Percentiles rank a stretch among this genome's conserved stretches.
phyloP scores from a whole-genome alignment of 2,113 vertebrate genomes.

The Meleagris gallopavo region DNA sequence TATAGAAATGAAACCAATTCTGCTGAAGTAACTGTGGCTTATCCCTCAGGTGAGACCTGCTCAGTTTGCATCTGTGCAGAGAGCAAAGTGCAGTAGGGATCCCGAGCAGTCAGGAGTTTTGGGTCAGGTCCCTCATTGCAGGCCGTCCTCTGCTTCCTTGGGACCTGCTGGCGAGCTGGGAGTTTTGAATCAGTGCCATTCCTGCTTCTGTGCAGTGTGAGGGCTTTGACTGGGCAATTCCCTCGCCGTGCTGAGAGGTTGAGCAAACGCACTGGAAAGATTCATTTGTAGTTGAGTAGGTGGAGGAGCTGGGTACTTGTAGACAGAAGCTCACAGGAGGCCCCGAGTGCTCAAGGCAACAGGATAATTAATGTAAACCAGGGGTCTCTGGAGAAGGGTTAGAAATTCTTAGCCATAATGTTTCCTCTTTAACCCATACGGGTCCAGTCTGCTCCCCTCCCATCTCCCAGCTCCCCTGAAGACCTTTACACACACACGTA shows the following conservation, averaged over 20 bases:
- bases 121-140: background rate
- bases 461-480: background rate
- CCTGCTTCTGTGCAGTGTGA: background rate
- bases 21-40: background rate
- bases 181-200: background rate
- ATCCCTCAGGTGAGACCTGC: background rate
- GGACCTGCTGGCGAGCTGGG: background rate
- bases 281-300: constrained; percentile 43
- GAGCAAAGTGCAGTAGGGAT: too few relatives aligned
- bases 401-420: constrained; percentile 77
- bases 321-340: constrained; percentile 53
- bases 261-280: background rate
- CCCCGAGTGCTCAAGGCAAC: constrained; percentile 77
- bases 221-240: background rate
- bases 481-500: background rate
- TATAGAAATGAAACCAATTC: background rate
- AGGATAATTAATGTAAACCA: constrained; percentile 85
- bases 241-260: background rate
- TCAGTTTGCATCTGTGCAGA: background rate
- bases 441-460: background rate
- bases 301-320: constrained; percentile 28
- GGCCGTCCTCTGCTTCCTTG: background rate
- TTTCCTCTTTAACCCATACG: constrained; percentile 72
- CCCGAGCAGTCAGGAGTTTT: too few relatives aligned
- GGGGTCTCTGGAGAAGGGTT: constrained; percentile 76